Conservation (phyloP, 2,797 vertebrate genomes). For the Malacoraja senta region DNA sequence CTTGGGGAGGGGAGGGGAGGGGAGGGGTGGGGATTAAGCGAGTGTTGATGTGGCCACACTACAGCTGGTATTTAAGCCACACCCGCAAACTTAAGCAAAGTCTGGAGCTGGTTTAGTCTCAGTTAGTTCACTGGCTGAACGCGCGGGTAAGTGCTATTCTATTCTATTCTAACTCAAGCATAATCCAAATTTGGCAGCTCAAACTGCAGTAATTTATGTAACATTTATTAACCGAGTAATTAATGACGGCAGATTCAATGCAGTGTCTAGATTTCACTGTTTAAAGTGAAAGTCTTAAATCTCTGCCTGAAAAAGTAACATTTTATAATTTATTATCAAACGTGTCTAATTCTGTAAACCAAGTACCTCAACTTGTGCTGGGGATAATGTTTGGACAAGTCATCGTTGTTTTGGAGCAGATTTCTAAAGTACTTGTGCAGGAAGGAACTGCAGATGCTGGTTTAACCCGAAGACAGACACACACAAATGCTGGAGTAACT, state of each 20-base stretch:
- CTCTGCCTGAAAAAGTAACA: no score
- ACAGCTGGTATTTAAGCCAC: constrained; percentile 12
- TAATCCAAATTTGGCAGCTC: no score
- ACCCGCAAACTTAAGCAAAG: not conserved
- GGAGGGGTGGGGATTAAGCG: not conserved
- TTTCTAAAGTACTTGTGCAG: no score
- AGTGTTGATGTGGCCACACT: constrained; percentile 3
- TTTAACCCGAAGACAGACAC: no score
- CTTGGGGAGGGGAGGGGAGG: not conserved
- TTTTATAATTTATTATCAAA: no score
- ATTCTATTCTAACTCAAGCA: not conserved
- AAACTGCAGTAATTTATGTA: not conserved
- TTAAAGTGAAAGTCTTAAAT: not conserved
- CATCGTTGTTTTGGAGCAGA: no score
- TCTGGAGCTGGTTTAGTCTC: not conserved
- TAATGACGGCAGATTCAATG: not conserved
- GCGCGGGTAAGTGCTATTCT: not conserved
- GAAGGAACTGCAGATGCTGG: no score
- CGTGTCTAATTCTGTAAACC: not conserved
- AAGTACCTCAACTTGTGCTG: no score
- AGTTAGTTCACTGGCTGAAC: not conserved
- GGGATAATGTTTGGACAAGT: no score
- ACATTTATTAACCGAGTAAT: not conserved
- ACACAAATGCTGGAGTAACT: no score
- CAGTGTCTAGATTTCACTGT: not conserved